Percentiles rank a stretch among this genome's conserved stretches.
Conservation (phyloP, 1,140 invertebrate genomes). For the Rhagoletis zephyria region DNA sequence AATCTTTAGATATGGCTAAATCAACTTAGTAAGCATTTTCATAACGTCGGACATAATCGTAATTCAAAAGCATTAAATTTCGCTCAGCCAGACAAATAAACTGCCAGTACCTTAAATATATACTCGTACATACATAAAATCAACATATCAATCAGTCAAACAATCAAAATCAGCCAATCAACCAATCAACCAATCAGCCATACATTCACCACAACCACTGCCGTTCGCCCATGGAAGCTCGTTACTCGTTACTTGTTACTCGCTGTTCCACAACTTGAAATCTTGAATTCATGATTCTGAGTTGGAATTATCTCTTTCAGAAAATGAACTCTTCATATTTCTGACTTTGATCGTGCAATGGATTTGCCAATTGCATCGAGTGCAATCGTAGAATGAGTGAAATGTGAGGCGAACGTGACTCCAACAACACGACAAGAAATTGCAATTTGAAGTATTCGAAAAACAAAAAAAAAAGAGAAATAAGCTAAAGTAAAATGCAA, state of each 20-base stretch:
- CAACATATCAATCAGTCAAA: slow-evolving; percentile 57
- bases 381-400: slow-evolving; percentile 40
- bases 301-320: slow-evolving; percentile 73
- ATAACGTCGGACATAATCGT: slow-evolving; percentile 55
- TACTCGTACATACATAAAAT: slow-evolving; percentile 22
- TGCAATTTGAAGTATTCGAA: slow-evolving; percentile 20
- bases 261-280: slow-evolving; percentile 49
- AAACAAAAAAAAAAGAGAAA: background rate
- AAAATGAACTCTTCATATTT: slow-evolving; percentile 73
- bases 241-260: slow-evolving; percentile 44
- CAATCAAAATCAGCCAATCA: slow-evolving; percentile 19
- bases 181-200: slow-evolving; percentile 51
- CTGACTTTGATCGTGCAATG: slow-evolving; percentile 72
- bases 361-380: slow-evolving; percentile 56
- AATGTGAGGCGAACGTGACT: slow-evolving; percentile 34
- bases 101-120: slow-evolving; percentile 41
- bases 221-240: slow-evolving; percentile 51
- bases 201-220: slow-evolving; percentile 55
- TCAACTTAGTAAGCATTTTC: slow-evolving; percentile 16
- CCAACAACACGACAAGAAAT: background rate
- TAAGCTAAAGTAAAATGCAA: background rate
- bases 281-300: slow-evolving; percentile 44
- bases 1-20: background rate
- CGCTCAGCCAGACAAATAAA: slow-evolving; percentile 57
- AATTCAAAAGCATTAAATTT: slow-evolving; percentile 58